These are phyloP conservation scores for Hirtodrosophila cameraria DNA, from an alignment of 2,888 invertebrate species.

Conservation along the genomic window DNA sequence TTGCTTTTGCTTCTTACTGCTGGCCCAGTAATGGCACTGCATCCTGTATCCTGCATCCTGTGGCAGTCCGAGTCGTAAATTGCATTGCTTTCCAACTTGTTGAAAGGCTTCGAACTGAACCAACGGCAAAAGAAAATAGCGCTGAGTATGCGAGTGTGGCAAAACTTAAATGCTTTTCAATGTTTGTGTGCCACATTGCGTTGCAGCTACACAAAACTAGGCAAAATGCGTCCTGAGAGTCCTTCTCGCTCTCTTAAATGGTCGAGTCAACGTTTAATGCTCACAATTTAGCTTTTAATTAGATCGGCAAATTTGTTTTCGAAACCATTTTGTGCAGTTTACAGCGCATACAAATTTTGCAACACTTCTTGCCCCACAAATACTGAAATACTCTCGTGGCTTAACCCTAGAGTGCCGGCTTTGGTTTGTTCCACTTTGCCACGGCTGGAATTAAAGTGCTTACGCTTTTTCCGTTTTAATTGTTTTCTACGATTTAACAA, in stretches of 20 bases:
- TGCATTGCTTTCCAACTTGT: conserved; percentile 78
- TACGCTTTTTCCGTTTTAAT: conserved; percentile 68
- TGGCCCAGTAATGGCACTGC: conserved; percentile 70
- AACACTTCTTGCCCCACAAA: too few relatives aligned
- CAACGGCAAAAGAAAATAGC: conserved; percentile 46
- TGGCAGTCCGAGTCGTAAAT: conserved; percentile 64
- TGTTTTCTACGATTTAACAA: conserved; percentile 56
- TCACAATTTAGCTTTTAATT: conserved; percentile 76
- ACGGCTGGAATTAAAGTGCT: conserved; percentile 57
- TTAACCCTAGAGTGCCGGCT: background rate
- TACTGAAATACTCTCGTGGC: too few relatives aligned
- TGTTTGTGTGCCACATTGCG: conserved; percentile 56
- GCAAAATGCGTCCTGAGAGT: background rate
- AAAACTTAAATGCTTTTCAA: conserved; percentile 71
- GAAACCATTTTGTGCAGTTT: conserved; percentile 63
- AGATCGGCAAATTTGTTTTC: conserved; percentile 75
- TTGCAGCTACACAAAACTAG: conserved; percentile 34
- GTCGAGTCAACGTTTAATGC: conserved; percentile 62
- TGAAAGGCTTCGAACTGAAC: too few relatives aligned
- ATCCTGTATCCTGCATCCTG: conserved; percentile 9
- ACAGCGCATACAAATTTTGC: conserved; percentile 50
- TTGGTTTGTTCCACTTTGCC: conserved; percentile 10
- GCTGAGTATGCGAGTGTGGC: conserved; percentile 23
- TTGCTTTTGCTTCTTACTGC: conserved; percentile 9
- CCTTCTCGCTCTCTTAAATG: conserved; percentile 8